Evolutionary conservation across 2,797 vertebrate species (phyloP).

Genomic region (Discoglossus pictus): DNA sequence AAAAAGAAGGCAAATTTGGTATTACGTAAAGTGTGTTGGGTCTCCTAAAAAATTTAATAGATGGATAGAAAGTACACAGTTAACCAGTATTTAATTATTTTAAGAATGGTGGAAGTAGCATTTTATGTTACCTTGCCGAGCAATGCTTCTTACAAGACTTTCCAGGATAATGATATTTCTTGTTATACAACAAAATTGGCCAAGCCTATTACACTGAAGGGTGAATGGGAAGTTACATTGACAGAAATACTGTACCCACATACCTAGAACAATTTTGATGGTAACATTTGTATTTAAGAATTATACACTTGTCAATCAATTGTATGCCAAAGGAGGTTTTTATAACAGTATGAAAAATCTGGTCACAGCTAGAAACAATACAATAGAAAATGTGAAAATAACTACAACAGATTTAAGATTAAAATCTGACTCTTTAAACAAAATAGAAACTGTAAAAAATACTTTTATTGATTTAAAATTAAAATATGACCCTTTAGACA

Average conservation of each 20-base stretch:
- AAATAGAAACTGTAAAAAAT: too few species aligned
- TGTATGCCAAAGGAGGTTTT: too few species aligned
- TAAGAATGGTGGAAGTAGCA: not conserved
- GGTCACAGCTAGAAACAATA: not conserved
- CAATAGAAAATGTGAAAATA: not conserved
- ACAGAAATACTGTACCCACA: not conserved
- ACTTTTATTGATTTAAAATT: too few species aligned
- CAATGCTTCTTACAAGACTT: not conserved
- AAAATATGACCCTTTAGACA: too few species aligned
- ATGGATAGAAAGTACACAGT: not conserved
- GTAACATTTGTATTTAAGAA: too few species aligned
- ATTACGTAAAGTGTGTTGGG: too few species aligned
- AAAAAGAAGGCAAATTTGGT: too few species aligned
- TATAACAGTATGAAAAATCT: not conserved
- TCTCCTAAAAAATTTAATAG: too few species aligned
- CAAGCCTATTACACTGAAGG: not conserved
- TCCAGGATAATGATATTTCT: not conserved
- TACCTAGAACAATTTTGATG: not conserved
- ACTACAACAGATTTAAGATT: not conserved
- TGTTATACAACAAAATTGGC: not conserved
- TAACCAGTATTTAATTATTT: not conserved
- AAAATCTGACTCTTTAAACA: not conserved
- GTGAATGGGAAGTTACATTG: not conserved
- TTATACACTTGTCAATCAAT: too few species aligned
- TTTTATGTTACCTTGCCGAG: not conserved